Conservation (phyloP, 2,113 vertebrate species). For the Perca schrenkii region DNA sequence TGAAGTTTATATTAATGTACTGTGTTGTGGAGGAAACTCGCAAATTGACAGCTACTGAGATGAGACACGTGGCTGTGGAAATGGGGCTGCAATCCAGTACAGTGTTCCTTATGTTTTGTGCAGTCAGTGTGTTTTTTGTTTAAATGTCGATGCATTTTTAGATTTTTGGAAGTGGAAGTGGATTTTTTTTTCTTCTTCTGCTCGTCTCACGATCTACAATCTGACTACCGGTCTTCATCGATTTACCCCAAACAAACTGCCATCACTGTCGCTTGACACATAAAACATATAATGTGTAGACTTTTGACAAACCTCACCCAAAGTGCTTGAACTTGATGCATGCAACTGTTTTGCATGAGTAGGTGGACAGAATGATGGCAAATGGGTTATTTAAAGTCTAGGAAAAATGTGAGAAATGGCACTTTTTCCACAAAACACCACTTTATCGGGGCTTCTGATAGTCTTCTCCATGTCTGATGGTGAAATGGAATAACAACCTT, state of each 20-base stretch:
- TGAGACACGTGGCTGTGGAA: conserved; percentile 8
- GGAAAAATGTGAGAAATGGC: not conserved
- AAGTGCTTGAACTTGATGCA: not conserved
- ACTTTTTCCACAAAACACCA: not conserved
- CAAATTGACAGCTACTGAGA: conserved; percentile 3
- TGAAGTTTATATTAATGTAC: conserved; percentile 28
- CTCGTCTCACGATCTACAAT: not conserved
- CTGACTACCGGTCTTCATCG: not conserved
- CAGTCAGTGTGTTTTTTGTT: not conserved
- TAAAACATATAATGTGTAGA: not conserved
- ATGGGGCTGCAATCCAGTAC: not conserved
- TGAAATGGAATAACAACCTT: too few species aligned
- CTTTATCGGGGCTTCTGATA: not conserved
- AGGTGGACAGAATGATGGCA: not conserved
- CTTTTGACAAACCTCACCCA: not conserved
- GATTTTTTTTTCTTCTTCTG: not conserved
- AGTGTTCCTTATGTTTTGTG: not conserved
- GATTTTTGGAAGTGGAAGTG: not conserved
- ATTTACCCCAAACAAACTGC: not conserved
- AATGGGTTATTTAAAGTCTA: not conserved
- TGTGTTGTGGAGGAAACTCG: not conserved
- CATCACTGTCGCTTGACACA: not conserved
- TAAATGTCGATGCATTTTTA: not conserved
- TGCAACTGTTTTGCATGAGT: not conserved
- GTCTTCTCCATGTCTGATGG: not conserved